Conservation (phyloP, 2,888 invertebrate species). For the Ennomos fuscantarius region DNA sequence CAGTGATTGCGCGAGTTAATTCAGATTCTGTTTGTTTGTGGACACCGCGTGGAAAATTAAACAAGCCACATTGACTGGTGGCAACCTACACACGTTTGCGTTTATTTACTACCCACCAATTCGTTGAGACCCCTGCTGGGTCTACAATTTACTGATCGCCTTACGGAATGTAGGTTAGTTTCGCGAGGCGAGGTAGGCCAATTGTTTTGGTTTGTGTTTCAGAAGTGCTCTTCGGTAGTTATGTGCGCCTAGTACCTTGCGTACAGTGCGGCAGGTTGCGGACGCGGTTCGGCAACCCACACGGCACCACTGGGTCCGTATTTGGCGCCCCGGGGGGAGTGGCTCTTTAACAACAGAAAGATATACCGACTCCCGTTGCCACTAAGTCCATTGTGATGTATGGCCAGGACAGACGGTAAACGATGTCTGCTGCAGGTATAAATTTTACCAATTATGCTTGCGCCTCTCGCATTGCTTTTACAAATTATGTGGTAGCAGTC, state of each 20-base stretch:
- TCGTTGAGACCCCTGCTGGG: slow-evolving; percentile 35
- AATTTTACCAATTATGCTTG: no score
- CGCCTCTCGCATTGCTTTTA: no score
- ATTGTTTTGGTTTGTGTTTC: slow-evolving; percentile 23
- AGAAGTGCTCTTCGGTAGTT: slow-evolving; percentile 46
- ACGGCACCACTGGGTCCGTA: slow-evolving; percentile 35
- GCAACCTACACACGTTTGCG: slow-evolving; percentile 41
- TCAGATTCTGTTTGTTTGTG: slow-evolving; percentile 16
- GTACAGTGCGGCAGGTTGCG: slow-evolving; percentile 72
- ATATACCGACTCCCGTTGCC: no score
- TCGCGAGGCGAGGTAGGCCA: slow-evolving; percentile 44
- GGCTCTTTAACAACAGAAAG: slow-evolving; percentile 34
- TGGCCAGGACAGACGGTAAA: no score
- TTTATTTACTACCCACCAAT: slow-evolving; percentile 49
- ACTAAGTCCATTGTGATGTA: no score
- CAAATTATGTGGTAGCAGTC: no score
- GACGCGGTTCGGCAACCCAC: slow-evolving; percentile 43
- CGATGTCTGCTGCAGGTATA: no score
- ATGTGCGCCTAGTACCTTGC: slow-evolving; percentile 75
- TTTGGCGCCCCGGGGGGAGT: slow-evolving; percentile 39
- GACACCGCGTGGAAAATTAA: slow-evolving; percentile 34
- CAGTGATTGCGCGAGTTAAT: slow-evolving; percentile 24
- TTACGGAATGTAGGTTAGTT: slow-evolving; percentile 15
- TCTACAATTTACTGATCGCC: slow-evolving; percentile 4
- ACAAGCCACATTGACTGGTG: slow-evolving; percentile 31